Conservation (phyloP, 2,797 vertebrate species). For the Steatocranus sp. region DNA sequence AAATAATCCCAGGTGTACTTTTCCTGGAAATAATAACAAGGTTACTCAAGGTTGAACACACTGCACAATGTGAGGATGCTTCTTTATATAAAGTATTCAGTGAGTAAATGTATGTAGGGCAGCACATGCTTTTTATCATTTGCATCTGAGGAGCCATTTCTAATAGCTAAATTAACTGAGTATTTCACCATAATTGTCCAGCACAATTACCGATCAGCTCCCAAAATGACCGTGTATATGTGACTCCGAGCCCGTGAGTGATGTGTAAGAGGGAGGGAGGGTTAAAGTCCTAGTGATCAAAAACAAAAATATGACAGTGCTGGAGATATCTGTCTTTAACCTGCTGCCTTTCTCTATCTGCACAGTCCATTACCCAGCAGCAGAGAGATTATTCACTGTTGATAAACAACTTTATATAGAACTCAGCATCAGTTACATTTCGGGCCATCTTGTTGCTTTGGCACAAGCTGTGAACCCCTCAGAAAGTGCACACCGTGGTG, state of each 20-base stretch:
- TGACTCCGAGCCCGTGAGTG: slow-evolving; percentile 2
- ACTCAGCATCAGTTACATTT: neutral
- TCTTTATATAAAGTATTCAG: neutral
- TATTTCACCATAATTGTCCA: slow-evolving; percentile 12
- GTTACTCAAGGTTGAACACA: neutral
- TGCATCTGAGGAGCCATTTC: neutral
- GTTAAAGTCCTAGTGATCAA: slow-evolving; percentile 17
- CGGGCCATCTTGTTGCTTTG: neutral
- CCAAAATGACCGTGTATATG: neutral
- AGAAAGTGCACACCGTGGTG: neutral
- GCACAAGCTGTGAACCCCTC: neutral
- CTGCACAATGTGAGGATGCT: neutral
- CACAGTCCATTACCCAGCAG: neutral
- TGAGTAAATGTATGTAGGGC: neutral
- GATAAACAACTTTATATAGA: neutral
- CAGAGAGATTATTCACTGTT: neutral
- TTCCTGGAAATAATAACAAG: neutral
- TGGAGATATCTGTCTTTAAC: neutral
- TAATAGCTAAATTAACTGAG: neutral
- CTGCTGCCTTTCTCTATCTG: neutral
- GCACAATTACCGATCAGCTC: slow-evolving; percentile 55
- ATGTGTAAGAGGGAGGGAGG: neutral
- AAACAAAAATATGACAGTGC: neutral
- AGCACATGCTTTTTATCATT: neutral
- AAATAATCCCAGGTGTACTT: neutral